Evolutionary conservation across 2,797 vertebrate species (phyloP), one percentile per base, ranked within the genome.

Genomic region (Paramormyrops hopkinsi): DNA sequence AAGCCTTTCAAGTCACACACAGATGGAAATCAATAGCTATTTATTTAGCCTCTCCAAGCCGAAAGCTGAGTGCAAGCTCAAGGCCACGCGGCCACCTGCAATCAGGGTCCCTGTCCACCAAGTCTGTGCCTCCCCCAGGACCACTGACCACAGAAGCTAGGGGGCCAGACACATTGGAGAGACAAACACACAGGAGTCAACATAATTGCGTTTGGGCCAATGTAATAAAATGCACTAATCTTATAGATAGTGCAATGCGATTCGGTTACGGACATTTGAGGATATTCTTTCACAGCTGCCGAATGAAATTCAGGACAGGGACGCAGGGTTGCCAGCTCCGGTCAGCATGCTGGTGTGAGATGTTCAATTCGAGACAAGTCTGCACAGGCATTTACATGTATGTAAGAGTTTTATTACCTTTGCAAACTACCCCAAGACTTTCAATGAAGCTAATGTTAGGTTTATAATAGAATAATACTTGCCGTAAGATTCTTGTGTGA

Each of bases 11-110:
- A 41, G 19, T 62, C 9, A 88, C 41, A n/a, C 41, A 22, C 76
- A 82, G 37, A 82, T 44, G 41, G 76, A 82, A 82, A 82, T 82
- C 76, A 82, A 82, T 82, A 44, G 41, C 76, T 46, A 82, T 46
- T 73, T 73, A 37, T 73, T 73, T 14, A 73, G 69, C 69, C 33
- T 73, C n/a, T 46, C 76, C 41, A 46, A 82, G 76, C 37, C 19
- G 8, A 82, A 82, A 82, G 41, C 37, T 46, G 41, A 44, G 17
- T n/a, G 76, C 17, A n/a, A 46, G 29, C 41, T 44, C 41, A 73
- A 73, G 5, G 41, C 41, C 41, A 14, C 2, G 2, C 3, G 2
- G 76, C 41, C 37, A 3, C 76, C 41, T 46, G 37, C 37, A 82
- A 46, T 19, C 41, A 46, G 76, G 73, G 17, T 44, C 73, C 17